Percentiles rank a stretch among this genome's conserved stretches.
These are phyloP conservation scores for Chrysopa pallens DNA, from an alignment of 1,140 invertebrate species.

Conservation along the genomic window DNA sequence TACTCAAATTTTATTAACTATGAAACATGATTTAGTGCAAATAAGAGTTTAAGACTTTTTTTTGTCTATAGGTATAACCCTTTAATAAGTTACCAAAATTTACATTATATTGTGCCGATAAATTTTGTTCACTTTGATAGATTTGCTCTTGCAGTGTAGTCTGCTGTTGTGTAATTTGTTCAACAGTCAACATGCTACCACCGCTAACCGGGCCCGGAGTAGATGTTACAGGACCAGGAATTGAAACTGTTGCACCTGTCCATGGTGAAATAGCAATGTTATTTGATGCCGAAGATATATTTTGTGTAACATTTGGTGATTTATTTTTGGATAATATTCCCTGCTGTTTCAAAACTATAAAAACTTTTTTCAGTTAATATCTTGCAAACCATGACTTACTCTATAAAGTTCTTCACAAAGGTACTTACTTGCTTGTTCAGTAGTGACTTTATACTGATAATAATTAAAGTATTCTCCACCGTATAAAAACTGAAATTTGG, in stretches of 20 bases:
- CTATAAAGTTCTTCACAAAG: neutral
- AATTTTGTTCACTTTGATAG: conserved; percentile 82
- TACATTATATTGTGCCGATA: conserved; percentile 81
- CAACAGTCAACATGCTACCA: conserved; percentile 7
- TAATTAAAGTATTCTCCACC: conserved; percentile 91
- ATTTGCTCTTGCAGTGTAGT: conserved; percentile 78
- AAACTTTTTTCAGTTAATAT: neutral
- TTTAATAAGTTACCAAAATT: conserved; percentile 8
- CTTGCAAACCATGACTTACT: too few relatives aligned
- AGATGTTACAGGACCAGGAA: too few relatives aligned
- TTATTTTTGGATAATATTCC: conserved; percentile 6
- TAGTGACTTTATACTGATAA: conserved; percentile 89
- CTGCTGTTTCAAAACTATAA: conserved; percentile 27
- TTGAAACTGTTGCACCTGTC: neutral
- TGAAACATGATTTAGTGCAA: too few relatives aligned
- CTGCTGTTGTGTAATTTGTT: conserved; percentile 40
- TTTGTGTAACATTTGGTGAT: neutral
- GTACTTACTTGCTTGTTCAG: conserved; percentile 71
- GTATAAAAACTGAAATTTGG: conserved; percentile 92
- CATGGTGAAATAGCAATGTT: conserved; percentile 9
- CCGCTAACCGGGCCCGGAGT: too few relatives aligned
- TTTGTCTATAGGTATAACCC: too few relatives aligned
- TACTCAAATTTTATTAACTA: neutral
- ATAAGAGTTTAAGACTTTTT: too few relatives aligned
- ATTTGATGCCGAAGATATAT: conserved; percentile 11